Evolutionary conservation across 35 echinoderm and acorn worm species (phyloP), one percentile per base, ranked within the genome.

Genomic region (Holothuria glaberrima): DNA sequence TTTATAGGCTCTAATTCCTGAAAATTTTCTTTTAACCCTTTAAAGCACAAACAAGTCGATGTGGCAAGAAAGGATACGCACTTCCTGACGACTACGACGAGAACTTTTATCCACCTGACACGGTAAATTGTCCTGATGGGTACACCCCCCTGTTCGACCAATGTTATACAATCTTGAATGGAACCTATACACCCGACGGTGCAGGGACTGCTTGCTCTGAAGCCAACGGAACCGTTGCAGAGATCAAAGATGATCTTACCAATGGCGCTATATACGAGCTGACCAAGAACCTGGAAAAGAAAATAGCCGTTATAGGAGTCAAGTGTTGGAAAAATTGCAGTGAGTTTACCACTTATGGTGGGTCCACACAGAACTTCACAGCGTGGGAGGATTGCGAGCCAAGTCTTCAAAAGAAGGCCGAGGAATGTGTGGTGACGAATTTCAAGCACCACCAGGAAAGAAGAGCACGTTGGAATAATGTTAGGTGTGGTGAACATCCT

Each of bases 331-430:
- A 75, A 9, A 41, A 75, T 75, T 75, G 71, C 34, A 75, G 14
- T 41, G 71, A 75, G 10, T 16, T 75, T 6, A 75, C 5, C 20
- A 75, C 71, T 13, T 75, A 21, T 20, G 71, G 46, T 44, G 46
- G 46, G 35, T 41, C 71, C 17, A 36, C 0, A 21, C 71, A 75
- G 46, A 41, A 6, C 24, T 75, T 75, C 71, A 75, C 71, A 0
- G 71, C 71, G 21, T 75, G 71, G 71, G 71, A 75, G 30, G 34
- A 75, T 44, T 75, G 71, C 18, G 71, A 75, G 46, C 71, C 71
- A 6, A 30, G 26, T 0, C 7, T 0, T 4, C 13, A 65, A 28
- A 16, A 24, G 12, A 65, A n/a, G n/a, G n/a, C 6, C 6, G 71
- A 75, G 46, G 35, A 48, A 16, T 75, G 71, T 41, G 33, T 75